Percentiles rank a stretch among this genome's conserved stretches.
phyloP scores from a whole-genome alignment of 1,140 invertebrate species.

The Pseudomyrmex dendroicus region DNA sequence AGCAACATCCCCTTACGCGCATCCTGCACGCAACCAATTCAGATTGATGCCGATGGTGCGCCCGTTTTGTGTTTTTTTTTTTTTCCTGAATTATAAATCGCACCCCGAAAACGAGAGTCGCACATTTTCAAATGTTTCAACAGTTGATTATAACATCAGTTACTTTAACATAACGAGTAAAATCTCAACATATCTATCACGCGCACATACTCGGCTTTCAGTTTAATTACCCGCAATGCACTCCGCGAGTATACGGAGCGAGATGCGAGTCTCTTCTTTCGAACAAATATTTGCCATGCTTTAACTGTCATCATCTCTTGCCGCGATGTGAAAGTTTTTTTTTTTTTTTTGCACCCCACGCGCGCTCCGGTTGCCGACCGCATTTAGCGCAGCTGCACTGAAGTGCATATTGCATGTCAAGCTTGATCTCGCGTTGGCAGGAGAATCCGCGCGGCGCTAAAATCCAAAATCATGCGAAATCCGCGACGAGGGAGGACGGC shows the following conservation, averaged over 20 bases:
- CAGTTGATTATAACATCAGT: too few species aligned
- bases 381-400: conserved; percentile 45
- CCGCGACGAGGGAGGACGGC: conserved; percentile 32
- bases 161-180: too few species aligned
- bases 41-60: conserved; percentile 35
- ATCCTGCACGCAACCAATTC: conserved; percentile 47
- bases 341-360: neutral
- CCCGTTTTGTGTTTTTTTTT: neutral
- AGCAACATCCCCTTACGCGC: conserved; percentile 45
- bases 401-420: conserved; percentile 62
- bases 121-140: too few species aligned
- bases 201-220: too few species aligned
- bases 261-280: too few species aligned
- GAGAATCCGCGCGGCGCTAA: conserved; percentile 42
- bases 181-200: too few species aligned
- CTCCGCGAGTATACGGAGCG: too few species aligned
- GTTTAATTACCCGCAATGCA: too few species aligned
- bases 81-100: conserved; percentile 52
- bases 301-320: too few species aligned
- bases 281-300: too few species aligned
- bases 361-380: neutral
- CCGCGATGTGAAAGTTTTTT: too few species aligned
- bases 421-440: conserved; percentile 64
- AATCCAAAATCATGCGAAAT: conserved; percentile 67
- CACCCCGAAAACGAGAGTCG: neutral